A percentile compares a stretch with the other conserved stretches of the same genome.
Conservation (phyloP, 2,797 vertebrate species). For the Ctenosaura bakeri region DNA sequence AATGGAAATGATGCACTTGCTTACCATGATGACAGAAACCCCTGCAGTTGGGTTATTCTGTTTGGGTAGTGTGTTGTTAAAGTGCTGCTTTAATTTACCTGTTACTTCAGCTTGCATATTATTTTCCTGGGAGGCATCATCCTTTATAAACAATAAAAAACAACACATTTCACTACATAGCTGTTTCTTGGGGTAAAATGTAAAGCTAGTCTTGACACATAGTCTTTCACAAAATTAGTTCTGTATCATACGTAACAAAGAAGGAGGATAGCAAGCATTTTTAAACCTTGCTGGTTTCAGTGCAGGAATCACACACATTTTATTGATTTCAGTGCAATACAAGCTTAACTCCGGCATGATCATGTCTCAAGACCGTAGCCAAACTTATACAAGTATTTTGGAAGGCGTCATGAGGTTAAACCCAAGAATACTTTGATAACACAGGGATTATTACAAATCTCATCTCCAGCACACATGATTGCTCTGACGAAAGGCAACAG, state of each 20-base stretch:
- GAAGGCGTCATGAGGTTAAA: background rate
- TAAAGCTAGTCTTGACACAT: background rate
- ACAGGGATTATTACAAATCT: background rate
- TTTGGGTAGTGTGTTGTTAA: conserved; percentile 90
- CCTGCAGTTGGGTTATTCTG: conserved; percentile 89
- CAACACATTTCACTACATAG: background rate
- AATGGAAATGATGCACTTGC: conserved; percentile 62
- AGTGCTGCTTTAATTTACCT: conserved; percentile 98
- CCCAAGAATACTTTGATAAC: background rate
- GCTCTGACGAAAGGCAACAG: background rate
- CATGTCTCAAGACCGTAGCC: background rate
- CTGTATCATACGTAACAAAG: background rate
- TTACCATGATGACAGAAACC: conserved; percentile 96
- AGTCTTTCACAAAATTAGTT: background rate
- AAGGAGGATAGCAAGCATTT: background rate
- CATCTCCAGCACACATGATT: background rate
- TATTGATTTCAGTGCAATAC: background rate
- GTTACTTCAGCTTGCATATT: conserved; percentile 96
- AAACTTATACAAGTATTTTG: background rate
- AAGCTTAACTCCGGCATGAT: background rate
- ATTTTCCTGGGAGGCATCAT: conserved; percentile 89
- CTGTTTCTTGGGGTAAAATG: too few species aligned
- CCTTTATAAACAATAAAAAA: conserved; percentile 77
- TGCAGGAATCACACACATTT: background rate
- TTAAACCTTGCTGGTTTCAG: background rate